Base-by-base conservation (phyloP, 2,888 invertebrate species). In the Brenthis ino region DNA sequence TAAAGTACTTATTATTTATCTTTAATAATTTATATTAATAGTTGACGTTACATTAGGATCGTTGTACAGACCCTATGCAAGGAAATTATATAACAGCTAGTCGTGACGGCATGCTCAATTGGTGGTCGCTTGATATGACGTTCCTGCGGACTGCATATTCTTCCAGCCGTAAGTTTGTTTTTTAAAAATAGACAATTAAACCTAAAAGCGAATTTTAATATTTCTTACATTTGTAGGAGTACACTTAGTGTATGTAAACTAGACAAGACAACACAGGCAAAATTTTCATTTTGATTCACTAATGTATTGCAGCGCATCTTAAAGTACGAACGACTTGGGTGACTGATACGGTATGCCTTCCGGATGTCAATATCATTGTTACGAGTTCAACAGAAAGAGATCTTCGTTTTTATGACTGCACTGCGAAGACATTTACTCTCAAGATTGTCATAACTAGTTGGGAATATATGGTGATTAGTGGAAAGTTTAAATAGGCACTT, bases 381-480 rank as follows among this genome's bases (percentile, higher is more conserved):
- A 95, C 96, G 13, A 94, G 96, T 69, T 96, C 97, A 16, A 95
- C 96, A 0, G 96, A 97, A 85, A 89, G 96, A 16, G 97, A 97
- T 81, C 86, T 97, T 57, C 94, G 96, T 74, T 96, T 97, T 85
- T 97, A 97, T 81, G 97, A 97, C 82, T 95, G 95, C 57, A 95
- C 95, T 24, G 96, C 95, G 6, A 94, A 94, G 69, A 96, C 95
- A 67, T 97, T 97, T 83, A 95, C 95, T 54, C 88, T 96, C 56
- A 93, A 96, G 76, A 93, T 96, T 67, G 93, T 95, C 74, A 95
- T 97, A 73, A 94, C 94, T 0, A 95, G 95, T 70, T 93, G 96
- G 83, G 94, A 95, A 58, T 89, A 93, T 74, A 95, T 91, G 91
- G 92, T 83, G 69, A 74, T 73, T 28, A 43, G 37, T 43, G 8